Evolutionary conservation across 2,888 invertebrate species (phyloP), one percentile per base, ranked within the genome.

Genomic region (Dolichomitus sp.): DNA sequence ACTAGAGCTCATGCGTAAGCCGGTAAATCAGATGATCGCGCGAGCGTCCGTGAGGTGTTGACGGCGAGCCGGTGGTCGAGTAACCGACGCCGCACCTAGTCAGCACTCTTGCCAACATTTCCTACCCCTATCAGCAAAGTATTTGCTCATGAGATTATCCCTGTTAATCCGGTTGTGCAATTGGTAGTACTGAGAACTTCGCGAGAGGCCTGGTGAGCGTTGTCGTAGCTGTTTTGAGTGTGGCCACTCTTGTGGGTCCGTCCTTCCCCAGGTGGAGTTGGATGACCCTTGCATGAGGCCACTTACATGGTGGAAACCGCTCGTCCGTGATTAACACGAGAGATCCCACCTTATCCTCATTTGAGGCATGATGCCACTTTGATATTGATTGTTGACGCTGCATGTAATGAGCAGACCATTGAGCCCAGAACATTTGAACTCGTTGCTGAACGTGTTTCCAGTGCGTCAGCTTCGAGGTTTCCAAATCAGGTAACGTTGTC

Each of bases 181-280:
- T n/a, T n/a, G n/a, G n/a, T n/a, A n/a, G n/a, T n/a, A n/a, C n/a
- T n/a, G n/a, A n/a, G n/a, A n/a, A n/a, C n/a, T n/a, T n/a, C n/a
- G n/a, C n/a, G n/a, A 87, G 81, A 0, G 88, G 84, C 23, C 86
- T 52, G 30, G 66, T 83, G 11, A 86, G 54, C 2, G 75, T 81
- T 1, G 85, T 78, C n/a, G 74, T 68, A 1, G 82, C 70, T 0
- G 88, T 89, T 42, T 79, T 81, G 4, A 89, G 2, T 0, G 86
- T 86, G 0, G 86, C 88, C 0, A 87, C 88, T 7, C 89, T 63
- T 4, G 82, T 83, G 0, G 79, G 54, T 12, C 82, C 84, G 30
- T 90, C 90, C 7, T 61, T 9, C 12, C 89, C 88, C 7, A 87
- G 89, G 23, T 87, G 85, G 0, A 86, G 23, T 0, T 74, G n/a